Evolutionary conservation across 2,888 invertebrate genomes (phyloP), one percentile per base, ranked within the genome.

Genomic region (Escarpia spicata): DNA sequence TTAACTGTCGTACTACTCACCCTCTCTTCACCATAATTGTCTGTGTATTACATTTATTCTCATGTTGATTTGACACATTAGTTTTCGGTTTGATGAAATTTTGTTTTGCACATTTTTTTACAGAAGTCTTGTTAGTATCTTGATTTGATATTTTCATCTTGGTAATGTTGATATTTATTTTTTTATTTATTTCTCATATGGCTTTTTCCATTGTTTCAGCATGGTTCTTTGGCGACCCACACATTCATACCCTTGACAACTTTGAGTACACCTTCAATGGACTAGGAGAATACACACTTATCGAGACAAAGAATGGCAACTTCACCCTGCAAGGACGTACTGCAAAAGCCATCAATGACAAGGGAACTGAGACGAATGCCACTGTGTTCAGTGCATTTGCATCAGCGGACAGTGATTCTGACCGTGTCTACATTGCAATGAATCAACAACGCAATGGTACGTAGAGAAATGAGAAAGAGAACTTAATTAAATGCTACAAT

Each of bases 331-430:
- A 94, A 92, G 93, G 93, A 26, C 90, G 94, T 8, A 94, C 94
- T 9, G 92, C 92, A 12, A 89, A 91, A 43, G 94, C 94, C 3
- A 92, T 90, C 10, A 91, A 75, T 1, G 92, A 58, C 15, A 93
- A 94, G 37, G 94, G 94, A 43, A 92, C 92, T 15, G 91, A 91
- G 26, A 92, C 93, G 3, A 93, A 93, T 58, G 94, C 94, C 3
- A 94, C 94, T 8, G 92, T 94, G 4, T 94, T 94, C 44, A 93
- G 92, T 37, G 94, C 93, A 4, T 94, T 94, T 92, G 94, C 93
- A 2, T 93, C 92, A 26, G 92, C 93, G 91, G 93, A 94, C 92
- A 37, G 91, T 31, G 91, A 43, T 37, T 93, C 93, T 52, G 92
- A 92, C n/a, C 91, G 45, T 31, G 91, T 94, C 26, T 94, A 94